Evolutionary conservation across 2,113 vertebrate species (phyloP).

Genomic region (Stictonetta naevosa): DNA sequence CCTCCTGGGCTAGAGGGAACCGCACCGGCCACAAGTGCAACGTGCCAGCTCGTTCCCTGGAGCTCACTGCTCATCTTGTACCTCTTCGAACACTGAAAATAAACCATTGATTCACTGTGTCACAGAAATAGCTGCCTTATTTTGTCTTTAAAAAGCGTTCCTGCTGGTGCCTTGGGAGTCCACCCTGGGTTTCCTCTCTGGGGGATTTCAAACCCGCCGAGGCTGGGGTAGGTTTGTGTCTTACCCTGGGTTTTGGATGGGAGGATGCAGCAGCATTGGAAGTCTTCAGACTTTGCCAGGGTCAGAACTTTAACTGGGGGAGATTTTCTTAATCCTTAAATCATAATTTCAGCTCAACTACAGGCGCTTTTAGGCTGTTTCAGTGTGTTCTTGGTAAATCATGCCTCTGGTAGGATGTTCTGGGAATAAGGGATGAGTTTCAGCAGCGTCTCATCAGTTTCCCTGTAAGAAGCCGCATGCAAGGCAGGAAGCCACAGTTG

Average conservation of each 20-base stretch:
- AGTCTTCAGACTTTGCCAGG: neutral
- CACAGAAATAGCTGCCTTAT: neutral
- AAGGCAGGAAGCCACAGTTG: neutral
- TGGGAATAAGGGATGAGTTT: neutral
- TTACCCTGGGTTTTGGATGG: neutral
- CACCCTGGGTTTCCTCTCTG: neutral
- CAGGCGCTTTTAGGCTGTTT: neutral
- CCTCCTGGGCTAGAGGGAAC: too few relatives aligned
- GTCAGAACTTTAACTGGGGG: neutral
- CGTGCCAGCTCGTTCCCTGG: rapidly evolving
- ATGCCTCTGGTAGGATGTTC: neutral
- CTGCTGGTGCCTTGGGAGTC: neutral
- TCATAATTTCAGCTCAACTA: rapidly evolving
- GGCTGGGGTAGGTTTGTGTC: rapidly evolving
- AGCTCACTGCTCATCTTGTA: neutral
- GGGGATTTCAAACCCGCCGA: neutral
- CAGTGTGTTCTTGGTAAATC: too few relatives aligned
- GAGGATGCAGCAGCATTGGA: neutral
- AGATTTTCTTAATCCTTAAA: neutral
- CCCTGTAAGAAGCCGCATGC: rapidly evolving
- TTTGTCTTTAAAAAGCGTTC: rapidly evolving
- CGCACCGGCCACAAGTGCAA: neutral
- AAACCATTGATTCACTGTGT: slow-evolving; percentile 60
- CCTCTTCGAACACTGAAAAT: neutral
- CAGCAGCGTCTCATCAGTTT: neutral